These are phyloP conservation scores for Athripsodes cinereus DNA, from an alignment of 2,888 invertebrate species.

Conservation along the genomic window DNA sequence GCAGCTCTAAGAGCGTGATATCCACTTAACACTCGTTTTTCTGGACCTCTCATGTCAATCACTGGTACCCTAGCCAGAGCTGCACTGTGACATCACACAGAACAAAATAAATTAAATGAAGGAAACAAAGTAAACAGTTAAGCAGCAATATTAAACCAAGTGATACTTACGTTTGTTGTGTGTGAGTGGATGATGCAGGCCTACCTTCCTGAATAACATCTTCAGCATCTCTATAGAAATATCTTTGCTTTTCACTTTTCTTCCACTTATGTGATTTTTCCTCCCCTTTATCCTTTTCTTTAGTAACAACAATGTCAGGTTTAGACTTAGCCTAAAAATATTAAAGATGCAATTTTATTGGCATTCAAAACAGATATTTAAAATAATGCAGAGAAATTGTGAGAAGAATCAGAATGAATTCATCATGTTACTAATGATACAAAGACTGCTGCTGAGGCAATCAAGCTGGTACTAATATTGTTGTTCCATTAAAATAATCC, in stretches of 20 bases:
- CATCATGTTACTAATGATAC: neutral
- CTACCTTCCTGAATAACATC: conserved; percentile 87
- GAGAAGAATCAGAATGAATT: neutral
- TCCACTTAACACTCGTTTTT: conserved; percentile 85
- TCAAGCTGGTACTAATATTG: too few relatives aligned
- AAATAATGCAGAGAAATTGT: neutral
- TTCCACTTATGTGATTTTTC: conserved; percentile 68
- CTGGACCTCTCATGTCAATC: conserved; percentile 97
- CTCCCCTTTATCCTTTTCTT: conserved; percentile 53
- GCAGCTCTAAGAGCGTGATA: conserved; percentile 84
- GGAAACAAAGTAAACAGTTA: too few relatives aligned
- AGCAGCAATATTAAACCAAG: too few relatives aligned
- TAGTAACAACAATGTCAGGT: conserved; percentile 26
- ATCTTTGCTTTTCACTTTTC: conserved; percentile 64
- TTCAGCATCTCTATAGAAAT: conserved; percentile 78
- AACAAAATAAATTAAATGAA: too few relatives aligned
- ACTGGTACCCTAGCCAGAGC: conserved; percentile 88
- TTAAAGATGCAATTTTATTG: too few relatives aligned
- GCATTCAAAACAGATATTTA: neutral
- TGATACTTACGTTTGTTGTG: conserved; percentile 30
- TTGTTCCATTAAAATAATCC: too few relatives aligned
- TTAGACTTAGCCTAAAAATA: neutral
- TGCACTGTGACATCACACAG: conserved; percentile 37
- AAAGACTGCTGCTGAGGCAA: too few relatives aligned
- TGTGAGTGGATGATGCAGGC: conserved; percentile 45